Evolutionary conservation across 2,888 invertebrate species (phyloP).

Genomic region (Zaprionus lineosus): DNA sequence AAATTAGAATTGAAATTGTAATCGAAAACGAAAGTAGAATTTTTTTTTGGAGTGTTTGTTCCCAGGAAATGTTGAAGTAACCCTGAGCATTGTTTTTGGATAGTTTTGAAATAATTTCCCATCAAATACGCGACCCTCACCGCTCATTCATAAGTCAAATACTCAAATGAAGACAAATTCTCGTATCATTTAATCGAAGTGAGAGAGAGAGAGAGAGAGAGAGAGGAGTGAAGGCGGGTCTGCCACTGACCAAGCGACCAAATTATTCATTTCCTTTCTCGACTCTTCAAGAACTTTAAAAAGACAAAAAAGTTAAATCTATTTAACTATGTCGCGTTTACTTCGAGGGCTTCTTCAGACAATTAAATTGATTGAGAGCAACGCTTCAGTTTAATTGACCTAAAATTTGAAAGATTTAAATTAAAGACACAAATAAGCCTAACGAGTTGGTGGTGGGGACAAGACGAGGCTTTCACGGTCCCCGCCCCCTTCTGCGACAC

Average conservation of each 20-base stretch:
- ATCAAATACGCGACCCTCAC: conserved; percentile 8
- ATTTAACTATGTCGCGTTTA: conserved; percentile 42
- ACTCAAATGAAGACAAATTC: conserved; percentile 71
- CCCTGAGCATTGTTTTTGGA: too few species aligned
- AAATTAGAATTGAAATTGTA: conserved; percentile 47
- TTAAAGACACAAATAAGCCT: conserved; percentile 41
- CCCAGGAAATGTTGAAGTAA: too few species aligned
- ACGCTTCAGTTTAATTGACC: conserved; percentile 71
- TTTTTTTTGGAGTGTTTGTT: too few species aligned
- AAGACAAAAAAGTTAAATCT: conserved; percentile 17
- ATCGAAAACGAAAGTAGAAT: conserved; percentile 9
- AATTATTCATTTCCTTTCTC: conserved; percentile 70
- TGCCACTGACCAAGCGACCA: conserved; percentile 12
- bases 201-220: too few species aligned
- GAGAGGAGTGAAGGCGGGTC: too few species aligned
- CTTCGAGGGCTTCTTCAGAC: conserved; percentile 57
- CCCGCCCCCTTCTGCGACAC: too few species aligned
- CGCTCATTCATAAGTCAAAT: conserved; percentile 29
- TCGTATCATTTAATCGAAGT: conserved; percentile 33
- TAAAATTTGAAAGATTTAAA: conserved; percentile 47
- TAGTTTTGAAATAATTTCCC: conserved; percentile 23
- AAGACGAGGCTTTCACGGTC: too few species aligned
- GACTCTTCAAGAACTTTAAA: conserved; percentile 41
- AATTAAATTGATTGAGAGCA: conserved; percentile 71
- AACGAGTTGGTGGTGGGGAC: not conserved